Evolutionary conservation across 2,888 invertebrate species (phyloP).

Genomic region (Linnaemya tessellans): DNA sequence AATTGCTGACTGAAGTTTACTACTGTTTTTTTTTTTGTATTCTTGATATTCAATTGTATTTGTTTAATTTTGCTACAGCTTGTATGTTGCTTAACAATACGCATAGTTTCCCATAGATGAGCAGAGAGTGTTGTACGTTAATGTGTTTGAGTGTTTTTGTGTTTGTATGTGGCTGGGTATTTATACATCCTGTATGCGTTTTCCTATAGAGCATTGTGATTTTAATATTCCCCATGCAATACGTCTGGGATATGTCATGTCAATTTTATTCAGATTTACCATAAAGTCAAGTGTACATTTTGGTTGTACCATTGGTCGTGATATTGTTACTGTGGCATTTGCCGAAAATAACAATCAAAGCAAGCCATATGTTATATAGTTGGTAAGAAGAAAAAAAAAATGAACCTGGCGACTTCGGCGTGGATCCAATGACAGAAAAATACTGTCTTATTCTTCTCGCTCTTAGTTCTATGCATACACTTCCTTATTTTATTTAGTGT

Average conservation of each 20-base stretch:
- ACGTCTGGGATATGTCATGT: constrained; percentile 75
- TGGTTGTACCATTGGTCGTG: constrained; percentile 69
- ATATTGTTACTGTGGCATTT: constrained; percentile 64
- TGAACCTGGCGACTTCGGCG: constrained; percentile 23
- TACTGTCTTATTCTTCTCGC: constrained; percentile 22
- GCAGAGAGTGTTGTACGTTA: background rate
- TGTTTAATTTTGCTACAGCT: constrained; percentile 44
- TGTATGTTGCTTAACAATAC: constrained; percentile 35
- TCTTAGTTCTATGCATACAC: background rate
- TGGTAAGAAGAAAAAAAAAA: constrained; percentile 10
- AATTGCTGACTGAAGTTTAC: constrained; percentile 26
- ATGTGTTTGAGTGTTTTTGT: background rate
- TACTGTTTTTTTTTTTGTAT: constrained; percentile 19
- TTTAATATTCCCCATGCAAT: constrained; percentile 74
- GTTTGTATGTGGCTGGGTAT: background rate
- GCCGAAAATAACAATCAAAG: constrained; percentile 62
- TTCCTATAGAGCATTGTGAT: constrained; percentile 54
- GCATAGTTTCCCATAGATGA: constrained; percentile 28
- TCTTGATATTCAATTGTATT: constrained; percentile 26
- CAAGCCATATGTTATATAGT: constrained; percentile 25
- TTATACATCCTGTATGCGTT: constrained; percentile 50
- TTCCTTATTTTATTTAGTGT: constrained; percentile 2
- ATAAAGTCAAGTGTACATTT: constrained; percentile 67
- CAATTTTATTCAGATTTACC: constrained; percentile 76
- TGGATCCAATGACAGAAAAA: constrained; percentile 48